Base-by-base conservation (phyloP, 2,888 invertebrate species). In the Diogma glabrata region DNA sequence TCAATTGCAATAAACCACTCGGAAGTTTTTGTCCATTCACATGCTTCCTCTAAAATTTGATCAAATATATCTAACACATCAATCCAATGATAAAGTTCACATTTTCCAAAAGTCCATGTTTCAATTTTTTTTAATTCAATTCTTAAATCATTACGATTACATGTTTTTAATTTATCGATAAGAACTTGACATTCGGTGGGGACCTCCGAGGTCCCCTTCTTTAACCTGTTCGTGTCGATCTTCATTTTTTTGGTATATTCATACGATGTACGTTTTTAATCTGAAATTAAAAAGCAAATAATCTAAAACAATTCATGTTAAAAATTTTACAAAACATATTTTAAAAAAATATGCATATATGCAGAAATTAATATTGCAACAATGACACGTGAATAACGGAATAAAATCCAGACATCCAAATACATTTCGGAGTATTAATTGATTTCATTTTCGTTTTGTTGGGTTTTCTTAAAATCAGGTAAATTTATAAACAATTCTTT, bases 41-140 rank as follows among this genome's bases (percentile, higher is more conserved):
- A 81, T n/a, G 86, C 84, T 62, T 79, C 79, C 59, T 86, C 87
- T 54, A 89, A 70, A 56, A 88, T 82, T 52, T 75, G 75, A 64
- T 84, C 84, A 62, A 82, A 82, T 40, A 81, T 75, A 68, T 89
- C 87, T 51, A 89, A 70, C 17, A 88, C 81, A 68, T 87, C 85
- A 55, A 87, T 84, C 89, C 89, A 90, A 66, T 89, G 87, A 62
- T 84, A 84, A 16, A 90, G 69, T 67, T 90, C 89, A 67, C 87
- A 89, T 75, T 89, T 89, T 50, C 87, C 88, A 68, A 82, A 88
- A 23, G 84, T 84, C 87, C 88, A 89, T 38, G 83, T 80, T 60
- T 83, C 84, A 56, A 89, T 80, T 57, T 78, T 78, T 54, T 79
- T 78, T 52, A 89, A 69, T 65, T 84, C 83, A 47, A 76, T 73